Evolutionary conservation across 2,113 vertebrate species (phyloP), one percentile per base, ranked within the genome.

Genomic region (Poeciliopsis prolifica): DNA sequence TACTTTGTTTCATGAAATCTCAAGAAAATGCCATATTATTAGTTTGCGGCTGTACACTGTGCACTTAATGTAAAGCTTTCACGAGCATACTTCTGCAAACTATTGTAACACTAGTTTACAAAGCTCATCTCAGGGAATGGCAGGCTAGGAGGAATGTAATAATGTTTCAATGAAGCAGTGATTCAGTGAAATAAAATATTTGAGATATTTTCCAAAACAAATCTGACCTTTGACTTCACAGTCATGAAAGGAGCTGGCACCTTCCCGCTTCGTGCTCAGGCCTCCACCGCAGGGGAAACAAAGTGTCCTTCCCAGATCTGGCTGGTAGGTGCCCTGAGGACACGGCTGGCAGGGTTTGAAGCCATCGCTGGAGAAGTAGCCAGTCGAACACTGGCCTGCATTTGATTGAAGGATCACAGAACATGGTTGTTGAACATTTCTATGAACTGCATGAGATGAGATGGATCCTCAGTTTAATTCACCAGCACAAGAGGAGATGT

Each of bases 221-320:
- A 14, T 30, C 84, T 85, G 74, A 98, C 98, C 98, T 95, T 97
- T 99, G 86, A 98, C 96, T 85, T 99, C 97, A 17, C 98, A 99
- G 91, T 99, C 97, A 69, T 98, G 96, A 91, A 99, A 99, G 81
- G 97, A 97, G 86, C 95, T 89, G 78, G 97, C 95, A 11, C 96
- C 97, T 61, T 99, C 98, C 1, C 96, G 95, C 88, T 96, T 97
- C 78, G 97, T 97, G 86, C 93, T 94, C 69, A 98, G 95, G 6
- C 97, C 96, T 1, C 98, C 98, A 0, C 98, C 98, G n/a, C 97
- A 99, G 1, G 95, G 94, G 89, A 98, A 98, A 82, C 98, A 98
- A 66, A 98, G 92, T 0, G 96, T 97, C 33, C 98, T 94, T 4
- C 98, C 98, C 33, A 93, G 92, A 86, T 99, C 97, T 0, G 97